phyloP scores from a whole-genome alignment of 2,888 invertebrate genomes.

The Rhopalosiphum nymphaeae region DNA sequence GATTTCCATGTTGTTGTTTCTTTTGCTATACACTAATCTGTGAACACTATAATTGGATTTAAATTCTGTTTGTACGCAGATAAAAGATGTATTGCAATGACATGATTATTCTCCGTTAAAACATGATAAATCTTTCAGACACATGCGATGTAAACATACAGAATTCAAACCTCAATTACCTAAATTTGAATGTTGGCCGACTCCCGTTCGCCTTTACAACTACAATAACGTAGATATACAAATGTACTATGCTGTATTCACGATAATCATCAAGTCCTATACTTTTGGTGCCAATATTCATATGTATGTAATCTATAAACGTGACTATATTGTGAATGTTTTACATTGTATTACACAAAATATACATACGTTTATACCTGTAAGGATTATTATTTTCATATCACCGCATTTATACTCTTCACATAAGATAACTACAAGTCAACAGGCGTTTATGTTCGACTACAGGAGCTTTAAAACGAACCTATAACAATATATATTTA shows the following conservation, averaged over 20 bases:
- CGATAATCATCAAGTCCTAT: not conserved
- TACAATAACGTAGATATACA: too few species aligned
- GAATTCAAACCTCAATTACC: not conserved
- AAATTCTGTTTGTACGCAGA: accelerated
- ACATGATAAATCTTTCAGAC: not conserved
- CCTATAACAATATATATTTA: too few species aligned
- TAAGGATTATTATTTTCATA: not conserved
- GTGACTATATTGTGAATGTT: not conserved
- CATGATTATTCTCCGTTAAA: too few species aligned
- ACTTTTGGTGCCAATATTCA: not conserved
- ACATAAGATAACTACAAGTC: too few species aligned
- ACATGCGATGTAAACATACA: not conserved
- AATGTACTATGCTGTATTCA: not conserved
- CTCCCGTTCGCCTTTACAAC: not conserved
- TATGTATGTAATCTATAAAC: not conserved
- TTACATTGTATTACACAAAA: not conserved
- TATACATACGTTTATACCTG: not conserved
- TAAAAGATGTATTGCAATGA: not conserved
- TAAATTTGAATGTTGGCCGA: not conserved
- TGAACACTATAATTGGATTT: not conserved
- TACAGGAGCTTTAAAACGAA: too few species aligned
- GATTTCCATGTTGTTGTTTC: too few species aligned
- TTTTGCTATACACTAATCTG: not conserved
- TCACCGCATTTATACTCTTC: not conserved
- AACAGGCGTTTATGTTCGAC: too few species aligned